Base-by-base conservation (phyloP, 2,888 invertebrate genomes). In the Invenusta paracnida region DNA sequence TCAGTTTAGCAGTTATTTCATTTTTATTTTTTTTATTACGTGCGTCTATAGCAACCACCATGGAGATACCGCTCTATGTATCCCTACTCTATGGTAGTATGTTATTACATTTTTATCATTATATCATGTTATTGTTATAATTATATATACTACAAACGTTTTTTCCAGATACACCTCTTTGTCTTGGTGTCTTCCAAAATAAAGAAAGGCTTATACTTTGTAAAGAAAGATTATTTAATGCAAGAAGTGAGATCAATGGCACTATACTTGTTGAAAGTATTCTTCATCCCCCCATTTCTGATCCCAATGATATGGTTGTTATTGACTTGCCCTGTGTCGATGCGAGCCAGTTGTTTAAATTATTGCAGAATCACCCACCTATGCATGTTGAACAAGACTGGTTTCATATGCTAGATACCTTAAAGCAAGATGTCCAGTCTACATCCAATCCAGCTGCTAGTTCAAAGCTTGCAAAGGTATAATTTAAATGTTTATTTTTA, bases 171-270 rank as follows among this genome's bases (percentile, higher is more conserved):
- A 25, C 79, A 25, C 79, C 23, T 11, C 28, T 79, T 2, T 27
- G 23, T 79, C 23, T 79, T 11, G n/a, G 25, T 79, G 25, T 79
- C 2, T 79, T 79, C 5, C 79, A 23, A 23, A 79, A 79, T 23
- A 79, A 79, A 79, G 79, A 79, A 25, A 23, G 79, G 5, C 28
- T 79, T 79, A 27, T 79, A 5, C 5, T 79, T 27, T 79, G 79
- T n/a, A 23, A 79, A 25, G 79, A 27, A n/a, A 23, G 79, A 25
- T 5, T 25, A 0, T 83, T 96, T 88, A 95, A 96, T 88, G 94
- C 96, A 87, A 94, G 97, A 87, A 94, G 95, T 86, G 96, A 96
- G 92, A 95, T 96, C 91, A 96, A 96, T 92, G 96, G 96, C 87
- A 95, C 96, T 85, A 93, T 97, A 85, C 93, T 97, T 86, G 93